Evolutionary conservation across 2,888 invertebrate species (phyloP).

Genomic region (Brenthis ino): DNA sequence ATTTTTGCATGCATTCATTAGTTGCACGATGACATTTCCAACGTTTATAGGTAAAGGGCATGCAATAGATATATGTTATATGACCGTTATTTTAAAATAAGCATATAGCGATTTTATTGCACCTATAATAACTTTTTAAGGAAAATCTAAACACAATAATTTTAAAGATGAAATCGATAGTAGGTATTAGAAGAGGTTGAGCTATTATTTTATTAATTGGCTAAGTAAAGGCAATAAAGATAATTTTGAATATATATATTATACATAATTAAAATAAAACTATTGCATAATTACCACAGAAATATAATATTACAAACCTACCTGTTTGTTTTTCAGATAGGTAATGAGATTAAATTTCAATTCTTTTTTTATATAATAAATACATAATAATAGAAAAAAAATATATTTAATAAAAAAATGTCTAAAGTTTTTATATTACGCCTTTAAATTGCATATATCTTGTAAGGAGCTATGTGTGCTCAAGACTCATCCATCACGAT

Average conservation of each 20-base stretch:
- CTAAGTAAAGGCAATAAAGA: too few relatives aligned
- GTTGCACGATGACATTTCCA: slow-evolving; percentile 59
- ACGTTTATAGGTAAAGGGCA: slow-evolving; percentile 66
- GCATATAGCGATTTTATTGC: slow-evolving; percentile 22
- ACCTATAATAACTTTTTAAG: slow-evolving; percentile 2
- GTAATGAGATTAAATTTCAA: too few relatives aligned
- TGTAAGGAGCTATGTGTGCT: slow-evolving; percentile 43
- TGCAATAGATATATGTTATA: slow-evolving; percentile 38
- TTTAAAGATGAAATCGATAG: neutral
- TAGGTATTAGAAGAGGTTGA: neutral
- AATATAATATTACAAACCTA: too few relatives aligned
- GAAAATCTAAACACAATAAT: neutral
- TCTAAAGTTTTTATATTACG: slow-evolving; percentile 23
- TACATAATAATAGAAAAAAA: neutral
- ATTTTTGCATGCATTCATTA: slow-evolving; percentile 62
- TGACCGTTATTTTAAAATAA: slow-evolving; percentile 19
- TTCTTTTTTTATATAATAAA: too few relatives aligned
- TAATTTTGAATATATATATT: too few relatives aligned
- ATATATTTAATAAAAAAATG: neutral
- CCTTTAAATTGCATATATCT: slow-evolving; percentile 28
- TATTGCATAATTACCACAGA: too few relatives aligned
- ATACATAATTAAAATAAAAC: too few relatives aligned
- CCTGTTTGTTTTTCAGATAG: too few relatives aligned
- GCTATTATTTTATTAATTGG: slow-evolving; percentile 1
- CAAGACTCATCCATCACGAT: slow-evolving; percentile 60